Conservation (phyloP, 1,140 invertebrate genomes). For the Phortica variegata region DNA sequence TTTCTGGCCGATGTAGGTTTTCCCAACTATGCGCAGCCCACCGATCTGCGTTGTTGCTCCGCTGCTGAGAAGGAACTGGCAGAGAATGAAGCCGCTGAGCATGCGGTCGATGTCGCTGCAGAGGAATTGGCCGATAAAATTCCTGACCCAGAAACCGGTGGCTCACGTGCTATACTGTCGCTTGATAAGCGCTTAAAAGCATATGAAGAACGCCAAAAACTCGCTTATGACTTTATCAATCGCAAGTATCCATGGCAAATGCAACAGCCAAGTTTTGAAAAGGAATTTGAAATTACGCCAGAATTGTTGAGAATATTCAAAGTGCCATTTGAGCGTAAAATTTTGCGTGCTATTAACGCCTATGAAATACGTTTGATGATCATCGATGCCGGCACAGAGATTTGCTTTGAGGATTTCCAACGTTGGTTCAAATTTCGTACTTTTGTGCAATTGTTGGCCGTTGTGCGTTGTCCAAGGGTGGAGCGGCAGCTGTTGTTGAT, state of each 20-base stretch:
- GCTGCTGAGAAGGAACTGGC: constrained; percentile 9
- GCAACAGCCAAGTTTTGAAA: constrained; percentile 28
- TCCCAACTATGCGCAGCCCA: constrained; percentile 24
- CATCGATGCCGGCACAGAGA: constrained; percentile 30
- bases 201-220: constrained; percentile 22
- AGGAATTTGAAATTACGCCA: constrained; percentile 18
- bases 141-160: background rate
- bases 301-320: constrained; percentile 16
- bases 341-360: constrained; percentile 26
- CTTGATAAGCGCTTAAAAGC: constrained; percentile 19
- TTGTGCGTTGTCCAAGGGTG: constrained; percentile 27
- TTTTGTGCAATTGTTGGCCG: constrained; percentile 27
- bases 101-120: background rate
- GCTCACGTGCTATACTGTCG: constrained; percentile 12
- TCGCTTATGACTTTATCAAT: constrained; percentile 40
- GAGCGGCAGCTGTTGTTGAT: constrained; percentile 31
- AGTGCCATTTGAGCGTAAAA: constrained; percentile 18
- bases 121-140: no score
- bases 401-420: constrained; percentile 27
- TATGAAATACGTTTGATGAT: constrained; percentile 36
- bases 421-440: constrained; percentile 43
- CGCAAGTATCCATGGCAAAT: constrained; percentile 43
- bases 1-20: constrained; percentile 29
- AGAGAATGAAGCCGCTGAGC: constrained; percentile 4
- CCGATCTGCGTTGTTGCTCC: constrained; percentile 25